Percentiles rank a stretch among this genome's conserved stretches.
These are phyloP conservation scores for Bothrops jararaca DNA, from an alignment of 2,113 vertebrate genomes.

Conservation along the genomic window DNA sequence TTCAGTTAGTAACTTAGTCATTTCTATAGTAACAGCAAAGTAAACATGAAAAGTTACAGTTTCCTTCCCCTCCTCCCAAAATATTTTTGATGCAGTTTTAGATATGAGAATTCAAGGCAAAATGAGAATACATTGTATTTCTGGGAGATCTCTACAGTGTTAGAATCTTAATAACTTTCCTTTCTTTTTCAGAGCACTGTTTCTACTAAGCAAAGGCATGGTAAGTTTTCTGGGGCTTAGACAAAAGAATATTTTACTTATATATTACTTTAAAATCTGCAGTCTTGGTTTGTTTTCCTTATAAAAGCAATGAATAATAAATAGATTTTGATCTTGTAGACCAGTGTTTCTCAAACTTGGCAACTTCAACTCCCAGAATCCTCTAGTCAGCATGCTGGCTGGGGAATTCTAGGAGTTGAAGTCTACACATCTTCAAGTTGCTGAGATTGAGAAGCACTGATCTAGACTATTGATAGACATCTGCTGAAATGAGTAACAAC, in stretches of 20 bases:
- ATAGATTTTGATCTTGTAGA: neutral
- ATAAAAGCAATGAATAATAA: neutral
- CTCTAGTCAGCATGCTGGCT: neutral
- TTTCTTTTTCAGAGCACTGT: constrained; percentile 81
- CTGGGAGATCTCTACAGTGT: neutral
- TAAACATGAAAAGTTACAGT: neutral
- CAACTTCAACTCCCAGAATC: neutral
- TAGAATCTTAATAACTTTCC: fast-evolving
- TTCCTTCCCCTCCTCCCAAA: neutral
- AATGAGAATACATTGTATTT: neutral
- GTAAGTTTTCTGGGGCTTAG: constrained; percentile 70
- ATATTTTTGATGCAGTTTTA: neutral
- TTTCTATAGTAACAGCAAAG: neutral
- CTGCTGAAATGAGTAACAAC: neutral
- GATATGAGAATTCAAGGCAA: neutral
- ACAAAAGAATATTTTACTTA: neutral
- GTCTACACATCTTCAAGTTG: neutral
- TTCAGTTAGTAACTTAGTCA: neutral
- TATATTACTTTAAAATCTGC: neutral
- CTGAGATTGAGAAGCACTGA: neutral
- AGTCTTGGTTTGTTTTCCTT: neutral
- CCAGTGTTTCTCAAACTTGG: neutral
- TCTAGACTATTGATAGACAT: neutral
- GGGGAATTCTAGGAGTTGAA: neutral
- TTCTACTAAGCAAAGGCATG: constrained; percentile 98